phyloP scores from a whole-genome alignment of 2,113 vertebrate genomes.

The Proterorhinus semilunaris region DNA sequence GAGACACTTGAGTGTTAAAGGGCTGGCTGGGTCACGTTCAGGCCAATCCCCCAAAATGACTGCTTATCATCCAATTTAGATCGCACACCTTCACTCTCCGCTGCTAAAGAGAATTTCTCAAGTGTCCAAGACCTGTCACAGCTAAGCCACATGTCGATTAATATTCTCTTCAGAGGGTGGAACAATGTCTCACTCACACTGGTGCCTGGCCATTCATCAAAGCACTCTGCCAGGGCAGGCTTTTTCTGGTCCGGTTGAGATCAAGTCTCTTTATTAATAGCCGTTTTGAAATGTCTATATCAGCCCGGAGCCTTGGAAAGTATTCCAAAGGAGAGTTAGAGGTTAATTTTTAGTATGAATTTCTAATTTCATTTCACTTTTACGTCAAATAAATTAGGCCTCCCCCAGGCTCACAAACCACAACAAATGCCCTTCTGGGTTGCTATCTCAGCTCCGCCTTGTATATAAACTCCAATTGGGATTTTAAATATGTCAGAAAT shows the following conservation, averaged over 20 bases:
- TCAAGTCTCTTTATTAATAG: slow-evolving; percentile 55
- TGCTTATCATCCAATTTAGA: slow-evolving; percentile 68
- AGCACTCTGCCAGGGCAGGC: slow-evolving; percentile 34
- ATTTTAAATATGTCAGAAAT: no score
- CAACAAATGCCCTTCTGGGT: no score
- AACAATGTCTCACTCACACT: slow-evolving; percentile 44
- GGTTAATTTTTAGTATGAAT: slow-evolving; percentile 48
- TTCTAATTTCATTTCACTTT: slow-evolving; percentile 15
- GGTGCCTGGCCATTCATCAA: slow-evolving; percentile 48
- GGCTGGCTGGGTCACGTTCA: slow-evolving; percentile 47
- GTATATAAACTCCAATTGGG: no score
- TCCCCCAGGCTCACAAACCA: background rate
- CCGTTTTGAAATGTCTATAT: slow-evolving; percentile 46
- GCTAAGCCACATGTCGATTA: slow-evolving; percentile 66
- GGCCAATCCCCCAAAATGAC: slow-evolving; percentile 42
- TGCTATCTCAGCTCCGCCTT: no score
- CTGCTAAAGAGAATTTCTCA: slow-evolving; percentile 59
- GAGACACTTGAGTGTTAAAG: slow-evolving; percentile 32
- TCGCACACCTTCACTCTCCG: slow-evolving; percentile 55
- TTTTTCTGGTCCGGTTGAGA: slow-evolving; percentile 22
- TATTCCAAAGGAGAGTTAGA: slow-evolving; percentile 34
- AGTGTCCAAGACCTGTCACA: slow-evolving; percentile 64
- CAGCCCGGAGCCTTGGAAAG: slow-evolving; percentile 30
- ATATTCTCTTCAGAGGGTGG: slow-evolving; percentile 64
- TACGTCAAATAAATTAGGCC: slow-evolving; percentile 25